Evolutionary conservation across 37 sponge, comb jelly and placozoan genomes (phyloP).

Genomic region (Hexactinellida sp.): DNA sequence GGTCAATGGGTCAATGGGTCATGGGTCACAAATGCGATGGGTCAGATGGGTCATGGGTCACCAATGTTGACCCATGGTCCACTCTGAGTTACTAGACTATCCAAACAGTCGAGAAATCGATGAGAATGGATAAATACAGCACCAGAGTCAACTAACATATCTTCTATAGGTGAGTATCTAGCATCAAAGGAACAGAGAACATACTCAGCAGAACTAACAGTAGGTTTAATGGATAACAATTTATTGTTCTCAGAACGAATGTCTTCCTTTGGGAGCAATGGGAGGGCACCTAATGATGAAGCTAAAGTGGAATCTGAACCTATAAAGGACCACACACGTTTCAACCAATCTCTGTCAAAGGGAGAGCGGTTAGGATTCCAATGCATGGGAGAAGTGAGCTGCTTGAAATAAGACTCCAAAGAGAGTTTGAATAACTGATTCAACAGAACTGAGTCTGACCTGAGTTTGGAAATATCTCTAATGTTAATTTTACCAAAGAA

Average conservation of each 20-base stretch:
- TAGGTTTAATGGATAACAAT: background rate
- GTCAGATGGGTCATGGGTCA: no score
- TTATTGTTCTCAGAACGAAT: background rate
- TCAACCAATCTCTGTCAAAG: background rate
- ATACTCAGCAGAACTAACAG: background rate
- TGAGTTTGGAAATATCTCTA: background rate
- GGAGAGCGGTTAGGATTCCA: background rate
- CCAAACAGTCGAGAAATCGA: background rate
- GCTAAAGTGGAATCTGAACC: background rate
- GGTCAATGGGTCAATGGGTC: no score
- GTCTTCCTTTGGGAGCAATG: background rate
- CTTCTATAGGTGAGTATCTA: background rate
- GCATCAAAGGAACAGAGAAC: background rate
- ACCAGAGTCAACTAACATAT: background rate
- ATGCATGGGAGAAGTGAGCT: background rate
- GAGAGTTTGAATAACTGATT: background rate
- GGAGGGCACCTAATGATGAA: background rate
- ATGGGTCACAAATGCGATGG: no score
- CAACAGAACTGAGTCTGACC: background rate
- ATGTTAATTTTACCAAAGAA: background rate
- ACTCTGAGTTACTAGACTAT: background rate
- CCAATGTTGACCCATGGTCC: no score
- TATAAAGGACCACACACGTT: background rate
- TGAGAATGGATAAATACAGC: background rate
- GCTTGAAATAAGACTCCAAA: background rate